phyloP scores from a whole-genome alignment of 2,113 vertebrate species.

The Hydrolagus affinis region DNA sequence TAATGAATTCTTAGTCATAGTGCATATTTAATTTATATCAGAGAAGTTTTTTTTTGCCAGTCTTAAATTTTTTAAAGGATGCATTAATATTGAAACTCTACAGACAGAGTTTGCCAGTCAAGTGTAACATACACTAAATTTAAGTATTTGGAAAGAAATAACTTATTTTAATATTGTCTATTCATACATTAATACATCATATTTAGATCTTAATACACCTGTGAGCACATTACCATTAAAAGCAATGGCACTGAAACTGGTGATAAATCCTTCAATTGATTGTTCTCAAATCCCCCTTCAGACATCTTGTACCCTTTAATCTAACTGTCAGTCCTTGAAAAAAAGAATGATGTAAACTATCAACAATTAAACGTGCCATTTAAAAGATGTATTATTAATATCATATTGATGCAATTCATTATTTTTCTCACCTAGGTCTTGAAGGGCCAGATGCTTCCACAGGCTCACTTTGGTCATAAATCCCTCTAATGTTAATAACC shows the following conservation, averaged over 20 bases:
- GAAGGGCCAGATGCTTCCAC: neutral
- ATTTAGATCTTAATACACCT: constrained; percentile 2
- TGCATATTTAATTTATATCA: constrained; percentile 31
- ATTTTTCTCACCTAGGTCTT: constrained; percentile 28
- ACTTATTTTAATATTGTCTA: constrained; percentile 26
- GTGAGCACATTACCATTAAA: constrained; percentile 11
- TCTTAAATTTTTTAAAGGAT: constrained; percentile 26
- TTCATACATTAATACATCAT: neutral
- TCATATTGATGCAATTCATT: constrained; percentile 5
- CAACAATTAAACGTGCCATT: constrained; percentile 29
- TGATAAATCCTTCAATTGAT: constrained; percentile 8
- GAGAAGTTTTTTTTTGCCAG: constrained; percentile 14
- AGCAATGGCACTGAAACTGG: constrained; percentile 13
- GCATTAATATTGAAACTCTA: constrained; percentile 30
- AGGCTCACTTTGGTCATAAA: constrained; percentile 11
- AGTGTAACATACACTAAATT: constrained; percentile 20
- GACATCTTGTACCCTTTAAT: constrained; percentile 13
- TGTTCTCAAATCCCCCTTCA: constrained; percentile 12
- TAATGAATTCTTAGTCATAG: constrained; percentile 29
- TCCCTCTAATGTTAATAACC: constrained; percentile 1
- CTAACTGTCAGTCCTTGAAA: neutral
- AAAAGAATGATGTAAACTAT: constrained; percentile 16
- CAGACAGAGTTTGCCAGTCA: constrained; percentile 17
- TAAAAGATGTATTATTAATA: constrained; percentile 24
- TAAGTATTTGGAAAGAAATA: constrained; percentile 25